Conservation (phyloP, 2,113 vertebrate genomes). For the Tenebrosternarchus preto region DNA sequence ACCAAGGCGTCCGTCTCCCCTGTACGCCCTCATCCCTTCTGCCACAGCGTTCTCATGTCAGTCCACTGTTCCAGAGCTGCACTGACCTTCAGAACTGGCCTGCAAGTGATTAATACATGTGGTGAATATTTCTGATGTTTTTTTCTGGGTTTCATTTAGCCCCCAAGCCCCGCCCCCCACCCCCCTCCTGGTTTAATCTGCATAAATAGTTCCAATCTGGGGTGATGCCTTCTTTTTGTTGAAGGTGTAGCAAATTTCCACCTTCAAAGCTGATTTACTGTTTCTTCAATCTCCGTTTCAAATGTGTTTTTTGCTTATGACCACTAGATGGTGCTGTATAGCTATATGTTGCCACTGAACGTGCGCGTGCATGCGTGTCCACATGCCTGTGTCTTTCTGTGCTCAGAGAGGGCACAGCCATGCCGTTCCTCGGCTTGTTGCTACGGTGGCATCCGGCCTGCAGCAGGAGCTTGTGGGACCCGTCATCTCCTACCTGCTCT, state of each 20-base stretch:
- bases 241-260: not conserved
- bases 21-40: not conserved
- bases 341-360: conserved; percentile 1
- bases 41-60: too few relatives aligned
- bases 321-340: conserved; percentile 49
- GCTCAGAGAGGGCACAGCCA: conserved; percentile 8
- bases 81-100: too few relatives aligned
- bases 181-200: too few relatives aligned
- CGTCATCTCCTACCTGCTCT: not conserved
- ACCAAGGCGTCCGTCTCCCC: not conserved
- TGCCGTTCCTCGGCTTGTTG: not conserved
- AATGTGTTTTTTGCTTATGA: not conserved
- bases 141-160: too few relatives aligned
- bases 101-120: too few relatives aligned
- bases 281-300: not conserved
- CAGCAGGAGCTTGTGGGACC: too few relatives aligned
- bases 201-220: too few relatives aligned
- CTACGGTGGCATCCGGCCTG: too few relatives aligned
- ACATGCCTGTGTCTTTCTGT: not conserved
- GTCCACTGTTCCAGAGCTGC: too few relatives aligned
- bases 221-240: not conserved
- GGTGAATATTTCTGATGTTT: too few relatives aligned
- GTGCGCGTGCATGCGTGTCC: not conserved
- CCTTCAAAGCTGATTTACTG: not conserved
- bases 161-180: too few relatives aligned